phyloP scores from a whole-genome alignment of 2,113 vertebrate species.

The Cochlearius cochlearius region DNA sequence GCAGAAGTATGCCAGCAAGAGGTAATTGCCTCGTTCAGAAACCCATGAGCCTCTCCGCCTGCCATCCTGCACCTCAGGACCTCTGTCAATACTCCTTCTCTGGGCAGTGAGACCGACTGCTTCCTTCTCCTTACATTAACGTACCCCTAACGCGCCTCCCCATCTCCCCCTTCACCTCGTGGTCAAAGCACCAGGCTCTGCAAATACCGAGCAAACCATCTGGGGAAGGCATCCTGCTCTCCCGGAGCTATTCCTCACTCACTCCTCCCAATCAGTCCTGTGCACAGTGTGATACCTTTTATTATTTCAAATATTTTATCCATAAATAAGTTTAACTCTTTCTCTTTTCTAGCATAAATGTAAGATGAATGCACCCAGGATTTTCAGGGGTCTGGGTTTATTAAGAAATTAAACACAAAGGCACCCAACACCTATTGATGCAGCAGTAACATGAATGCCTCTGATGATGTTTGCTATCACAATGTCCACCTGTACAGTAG shows the following conservation, averaged over 20 bases:
- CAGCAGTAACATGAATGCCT: neutral
- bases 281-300: neutral
- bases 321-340: neutral
- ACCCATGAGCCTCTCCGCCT: neutral
- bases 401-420: neutral
- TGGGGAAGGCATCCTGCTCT: neutral
- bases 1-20: neutral
- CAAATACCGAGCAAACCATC: neutral
- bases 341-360: neutral
- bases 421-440: neutral
- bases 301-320: neutral
- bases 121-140: neutral
- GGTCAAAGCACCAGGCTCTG: neutral
- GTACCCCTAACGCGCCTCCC: neutral
- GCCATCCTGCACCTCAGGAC: neutral
- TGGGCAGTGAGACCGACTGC: neutral
- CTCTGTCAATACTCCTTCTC: neutral
- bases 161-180: accelerated
- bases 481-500: neutral
- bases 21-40: neutral
- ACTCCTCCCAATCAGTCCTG: neutral
- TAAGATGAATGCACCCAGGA: neutral
- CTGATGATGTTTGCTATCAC: neutral
- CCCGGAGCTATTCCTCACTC: neutral
- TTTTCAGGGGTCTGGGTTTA: neutral